Conservation (phyloP, 2,113 vertebrate species). For the Sinocyclocheilus rhinocerous region DNA sequence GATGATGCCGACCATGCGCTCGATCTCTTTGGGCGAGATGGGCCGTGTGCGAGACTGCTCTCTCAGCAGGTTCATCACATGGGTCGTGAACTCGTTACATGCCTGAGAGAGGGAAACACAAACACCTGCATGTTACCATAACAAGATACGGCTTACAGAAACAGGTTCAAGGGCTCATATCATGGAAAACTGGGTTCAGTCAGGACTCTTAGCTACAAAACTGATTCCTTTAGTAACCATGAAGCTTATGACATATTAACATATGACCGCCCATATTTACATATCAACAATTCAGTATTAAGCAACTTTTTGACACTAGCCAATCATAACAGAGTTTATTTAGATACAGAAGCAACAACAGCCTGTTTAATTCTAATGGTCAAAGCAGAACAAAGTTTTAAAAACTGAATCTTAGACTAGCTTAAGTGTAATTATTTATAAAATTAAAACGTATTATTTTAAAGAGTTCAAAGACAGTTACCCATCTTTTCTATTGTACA, state of each 20-base stretch:
- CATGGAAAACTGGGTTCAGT: background rate
- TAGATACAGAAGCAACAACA: background rate
- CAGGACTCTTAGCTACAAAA: background rate
- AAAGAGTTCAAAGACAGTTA: background rate
- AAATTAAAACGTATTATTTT: background rate
- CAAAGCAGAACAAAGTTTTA: background rate
- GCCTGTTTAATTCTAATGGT: background rate
- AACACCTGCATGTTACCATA: background rate
- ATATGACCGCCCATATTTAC: background rate
- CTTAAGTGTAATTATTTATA: background rate
- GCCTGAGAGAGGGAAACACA: conserved; percentile 76
- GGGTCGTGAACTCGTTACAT: conserved; percentile 98
- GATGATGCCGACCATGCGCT: conserved; percentile 98
- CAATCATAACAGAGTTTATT: background rate
- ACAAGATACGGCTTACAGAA: background rate
- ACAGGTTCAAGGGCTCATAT: background rate
- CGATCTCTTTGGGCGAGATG: conserved; percentile 98
- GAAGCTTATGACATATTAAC: background rate
- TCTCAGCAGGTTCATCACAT: conserved; percentile 97
- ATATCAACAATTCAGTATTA: background rate
- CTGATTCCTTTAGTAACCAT: background rate
- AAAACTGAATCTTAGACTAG: background rate
- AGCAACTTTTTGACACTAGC: background rate
- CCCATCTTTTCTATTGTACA: background rate
- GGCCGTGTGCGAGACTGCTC: conserved; percentile 96